Evolutionary conservation across 2,113 vertebrate genomes (phyloP), one percentile per base, ranked within the genome.

Genomic region (Elanus axillaris): DNA sequence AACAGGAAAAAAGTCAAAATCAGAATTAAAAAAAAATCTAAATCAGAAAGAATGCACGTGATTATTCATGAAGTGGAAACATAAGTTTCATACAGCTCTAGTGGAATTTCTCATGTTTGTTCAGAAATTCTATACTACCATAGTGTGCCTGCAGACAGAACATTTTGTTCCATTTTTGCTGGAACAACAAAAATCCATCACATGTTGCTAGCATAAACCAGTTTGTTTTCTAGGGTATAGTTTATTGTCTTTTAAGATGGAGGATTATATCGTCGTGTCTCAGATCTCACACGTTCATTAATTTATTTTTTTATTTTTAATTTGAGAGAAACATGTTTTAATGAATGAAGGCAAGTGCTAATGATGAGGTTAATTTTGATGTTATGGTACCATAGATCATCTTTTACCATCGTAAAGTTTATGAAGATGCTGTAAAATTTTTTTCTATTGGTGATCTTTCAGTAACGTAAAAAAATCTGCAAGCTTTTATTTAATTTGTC

Each of bases 21-120:
- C 5, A 34, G 8, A 76, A 48, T 47, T 34, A 26, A 62, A 56
- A 52, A 29, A 53, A 47, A 47, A 11, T 29, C 21, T 25, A 16
- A 31, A 34, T 74, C n/a, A 18, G 11, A 36, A 52, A n/a, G 69
- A 42, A 31, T 0, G 0, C 13, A 68, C n/a, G 21, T 36, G 9
- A n/a, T 72, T 91, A 64, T 85, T 88, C 87, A 16, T 83, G 47
- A 75, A 9, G 20, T 58, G 55, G 40, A 91, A 94, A 77, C 14
- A 12, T 18, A 83, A 40, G 43, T 88, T 95, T 80, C 93, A 87
- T 92, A 90, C 72, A 95, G 92, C 90, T 96, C 64, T 93, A 40
- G 19, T 52, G 52, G 71, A 91, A 82, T 86, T 88, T 87, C 77
- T 95, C 22, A 6, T 59, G 20, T 60, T 86, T 78, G 16, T 56